These are phyloP conservation scores for Clupea harengus DNA, from an alignment of 2,113 vertebrate species.

Conservation along the genomic window DNA sequence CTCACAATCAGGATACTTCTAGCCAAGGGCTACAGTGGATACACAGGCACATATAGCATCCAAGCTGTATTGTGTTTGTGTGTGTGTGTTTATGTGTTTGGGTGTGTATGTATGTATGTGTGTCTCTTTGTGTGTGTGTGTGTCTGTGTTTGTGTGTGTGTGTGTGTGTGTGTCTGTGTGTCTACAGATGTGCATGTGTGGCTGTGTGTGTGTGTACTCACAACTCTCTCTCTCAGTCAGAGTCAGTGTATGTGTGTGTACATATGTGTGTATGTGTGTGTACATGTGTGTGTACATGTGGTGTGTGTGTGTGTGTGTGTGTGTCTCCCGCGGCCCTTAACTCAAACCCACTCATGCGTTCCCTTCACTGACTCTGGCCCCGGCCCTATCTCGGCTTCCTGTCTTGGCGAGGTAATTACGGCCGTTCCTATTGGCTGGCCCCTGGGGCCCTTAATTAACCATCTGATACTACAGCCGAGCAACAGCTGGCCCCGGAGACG, in stretches of 20 bases:
- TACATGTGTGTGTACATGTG: not conserved
- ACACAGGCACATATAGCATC: no score
- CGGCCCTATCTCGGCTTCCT: conserved; percentile 42
- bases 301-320: conserved; percentile 30
- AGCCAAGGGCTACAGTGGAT: no score
- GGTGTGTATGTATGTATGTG: not conserved
- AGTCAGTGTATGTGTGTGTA: not conserved
- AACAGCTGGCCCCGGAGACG: no score
- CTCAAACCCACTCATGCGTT: conserved; percentile 53
- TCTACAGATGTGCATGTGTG: not conserved
- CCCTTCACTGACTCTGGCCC: conserved; percentile 49
- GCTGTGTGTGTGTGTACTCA: not conserved
- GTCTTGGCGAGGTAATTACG: conserved; percentile 63
- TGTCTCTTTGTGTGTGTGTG: not conserved
- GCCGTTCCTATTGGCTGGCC: conserved; percentile 53
- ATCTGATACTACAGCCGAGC: conserved; percentile 36
- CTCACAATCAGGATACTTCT: no score
- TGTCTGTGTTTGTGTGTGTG: not conserved
- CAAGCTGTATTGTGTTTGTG: no score
- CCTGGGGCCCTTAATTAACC: conserved; percentile 58
- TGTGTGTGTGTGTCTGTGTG: not conserved
- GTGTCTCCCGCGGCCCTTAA: conserved; percentile 58
- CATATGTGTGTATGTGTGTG: not conserved
- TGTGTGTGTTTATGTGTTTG: not conserved
- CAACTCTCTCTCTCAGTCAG: not conserved